A percentile compares a stretch with the other conserved stretches of the same genome.
These are phyloP conservation scores for Menura novaehollandiae DNA, from an alignment of 2,113 vertebrate genomes.

Conservation along the genomic window DNA sequence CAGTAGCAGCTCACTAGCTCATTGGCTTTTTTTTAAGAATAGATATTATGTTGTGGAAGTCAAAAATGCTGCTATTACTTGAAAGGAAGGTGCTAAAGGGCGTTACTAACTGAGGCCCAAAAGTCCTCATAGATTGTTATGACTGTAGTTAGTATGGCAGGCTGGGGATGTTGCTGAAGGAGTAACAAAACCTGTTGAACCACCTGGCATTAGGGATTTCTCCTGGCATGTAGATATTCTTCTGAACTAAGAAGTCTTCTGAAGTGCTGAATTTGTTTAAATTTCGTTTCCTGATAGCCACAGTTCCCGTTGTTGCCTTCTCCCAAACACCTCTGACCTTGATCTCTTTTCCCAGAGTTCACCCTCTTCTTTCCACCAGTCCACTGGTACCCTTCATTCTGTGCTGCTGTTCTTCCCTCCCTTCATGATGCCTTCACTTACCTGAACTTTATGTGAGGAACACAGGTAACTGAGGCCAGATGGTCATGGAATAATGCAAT, in stretches of 20 bases:
- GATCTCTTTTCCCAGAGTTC: background rate
- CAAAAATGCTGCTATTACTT: background rate
- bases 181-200: background rate
- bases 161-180: background rate
- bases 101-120: rapidly evolving
- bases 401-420: background rate
- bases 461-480: background rate
- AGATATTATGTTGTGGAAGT: background rate
- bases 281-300: background rate
- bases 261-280: background rate
- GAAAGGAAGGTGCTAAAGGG: background rate
- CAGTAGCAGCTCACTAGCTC: background rate
- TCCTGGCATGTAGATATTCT: background rate
- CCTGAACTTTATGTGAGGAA: background rate
- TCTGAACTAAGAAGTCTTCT: background rate
- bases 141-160: background rate
- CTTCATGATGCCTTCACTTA: background rate
- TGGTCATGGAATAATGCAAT: background rate
- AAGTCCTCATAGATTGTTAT: background rate
- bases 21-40: background rate
- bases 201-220: background rate
- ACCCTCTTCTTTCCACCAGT: background rate
- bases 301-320: background rate
- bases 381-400: background rate
- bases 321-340: background rate